Conservation (phyloP, 2,797 vertebrate species). For the Hydrocynus forskahlii region DNA sequence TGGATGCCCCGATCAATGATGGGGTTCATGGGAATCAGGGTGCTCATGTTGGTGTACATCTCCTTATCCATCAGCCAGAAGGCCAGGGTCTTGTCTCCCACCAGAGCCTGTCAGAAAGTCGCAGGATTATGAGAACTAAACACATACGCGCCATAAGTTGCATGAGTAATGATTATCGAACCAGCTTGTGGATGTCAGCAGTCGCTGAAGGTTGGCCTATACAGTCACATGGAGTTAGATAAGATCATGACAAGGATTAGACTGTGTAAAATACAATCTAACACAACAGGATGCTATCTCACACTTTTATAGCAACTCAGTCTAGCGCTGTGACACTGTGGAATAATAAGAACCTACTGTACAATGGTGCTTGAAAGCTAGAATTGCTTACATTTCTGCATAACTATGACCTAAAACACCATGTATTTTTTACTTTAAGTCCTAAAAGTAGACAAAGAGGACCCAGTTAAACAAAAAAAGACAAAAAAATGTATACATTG, state of each 20-base stretch:
- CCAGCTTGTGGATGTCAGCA: constrained; percentile 29
- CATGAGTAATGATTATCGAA: constrained; percentile 35
- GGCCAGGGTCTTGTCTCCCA: constrained; percentile 84
- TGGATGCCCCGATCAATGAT: constrained; percentile 93
- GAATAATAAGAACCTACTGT: neutral
- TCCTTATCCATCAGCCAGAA: constrained; percentile 98
- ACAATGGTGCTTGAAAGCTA: too few relatives aligned
- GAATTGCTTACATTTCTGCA: too few relatives aligned
- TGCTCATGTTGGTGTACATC: constrained; percentile 97
- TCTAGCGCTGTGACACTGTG: neutral
- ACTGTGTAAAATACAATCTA: constrained; percentile 14
- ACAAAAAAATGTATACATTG: too few relatives aligned
- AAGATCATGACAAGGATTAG: constrained; percentile 46
- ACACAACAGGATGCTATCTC: constrained; percentile 24
- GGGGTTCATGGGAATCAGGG: constrained; percentile 80
- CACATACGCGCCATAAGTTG: constrained; percentile 31
- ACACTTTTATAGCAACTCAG: neutral
- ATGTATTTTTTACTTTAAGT: too few relatives aligned
- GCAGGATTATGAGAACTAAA: constrained; percentile 28
- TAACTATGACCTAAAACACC: too few relatives aligned
- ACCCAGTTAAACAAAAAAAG: too few relatives aligned
- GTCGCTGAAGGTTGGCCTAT: constrained; percentile 2
- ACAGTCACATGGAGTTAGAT: constrained; percentile 28
- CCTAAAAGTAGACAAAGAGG: too few relatives aligned
- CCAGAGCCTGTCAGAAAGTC: constrained; percentile 73